A percentile compares a stretch with the other conserved stretches of the same genome.
Conservation (phyloP, 2,113 vertebrate species). For the Barnardius zonarius region DNA sequence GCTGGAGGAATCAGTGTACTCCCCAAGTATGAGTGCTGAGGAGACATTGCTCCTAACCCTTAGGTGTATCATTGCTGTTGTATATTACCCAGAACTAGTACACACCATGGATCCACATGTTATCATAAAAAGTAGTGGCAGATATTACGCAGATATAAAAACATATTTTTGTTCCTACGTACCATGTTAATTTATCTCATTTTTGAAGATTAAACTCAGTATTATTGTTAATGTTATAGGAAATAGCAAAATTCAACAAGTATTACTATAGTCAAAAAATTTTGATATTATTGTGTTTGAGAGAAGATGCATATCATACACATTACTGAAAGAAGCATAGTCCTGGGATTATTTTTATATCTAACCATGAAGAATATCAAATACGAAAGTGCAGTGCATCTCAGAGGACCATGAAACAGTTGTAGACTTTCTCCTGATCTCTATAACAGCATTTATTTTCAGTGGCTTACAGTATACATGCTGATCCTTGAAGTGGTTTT, state of each 20-base stretch:
- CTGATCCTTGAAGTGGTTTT: background rate
- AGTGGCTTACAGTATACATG: background rate
- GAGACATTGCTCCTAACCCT: background rate
- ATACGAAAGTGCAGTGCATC: background rate
- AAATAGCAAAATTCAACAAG: background rate
- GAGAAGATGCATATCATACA: background rate
- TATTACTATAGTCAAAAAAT: background rate
- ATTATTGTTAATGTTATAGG: background rate
- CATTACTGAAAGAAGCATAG: background rate
- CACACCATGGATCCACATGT: background rate
- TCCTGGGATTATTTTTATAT: conserved; percentile 2
- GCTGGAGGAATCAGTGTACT: background rate
- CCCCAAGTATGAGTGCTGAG: background rate
- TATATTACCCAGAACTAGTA: background rate
- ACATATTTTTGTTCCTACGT: background rate
- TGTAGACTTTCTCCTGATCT: background rate
- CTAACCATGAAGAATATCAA: background rate
- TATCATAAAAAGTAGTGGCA: background rate
- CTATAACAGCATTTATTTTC: background rate
- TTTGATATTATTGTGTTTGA: background rate
- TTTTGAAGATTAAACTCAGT: background rate
- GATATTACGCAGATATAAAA: background rate
- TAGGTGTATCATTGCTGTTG: background rate
- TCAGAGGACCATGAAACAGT: background rate
- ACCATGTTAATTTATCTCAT: background rate